Percentiles rank a stretch among this genome's conserved stretches.
Conservation (phyloP, 2,113 vertebrate genomes). For the Tragelaphus imberbis region DNA sequence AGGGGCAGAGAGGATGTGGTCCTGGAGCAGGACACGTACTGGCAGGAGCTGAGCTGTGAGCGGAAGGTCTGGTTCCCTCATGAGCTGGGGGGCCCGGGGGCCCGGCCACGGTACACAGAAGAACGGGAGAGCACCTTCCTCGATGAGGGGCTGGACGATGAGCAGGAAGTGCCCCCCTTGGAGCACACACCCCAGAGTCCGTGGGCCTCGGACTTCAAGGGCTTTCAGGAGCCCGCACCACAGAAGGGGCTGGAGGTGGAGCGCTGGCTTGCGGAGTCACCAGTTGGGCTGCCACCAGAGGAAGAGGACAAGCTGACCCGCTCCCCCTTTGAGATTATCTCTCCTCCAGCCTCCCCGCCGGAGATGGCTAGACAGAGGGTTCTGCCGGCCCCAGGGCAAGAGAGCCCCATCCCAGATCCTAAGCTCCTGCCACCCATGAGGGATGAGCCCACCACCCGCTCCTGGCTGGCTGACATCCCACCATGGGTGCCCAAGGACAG, state of each 20-base stretch:
- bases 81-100: constrained; percentile 78
- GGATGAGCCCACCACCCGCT: constrained; percentile 45
- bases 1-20: constrained; percentile 24
- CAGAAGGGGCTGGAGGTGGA: constrained; percentile 67
- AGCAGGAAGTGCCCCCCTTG: background rate
- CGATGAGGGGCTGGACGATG: constrained; percentile 84
- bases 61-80: constrained; percentile 85
- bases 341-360: constrained; percentile 64
- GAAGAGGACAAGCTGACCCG: constrained; percentile 68
- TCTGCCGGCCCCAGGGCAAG: constrained; percentile 7
- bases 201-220: constrained; percentile 67
- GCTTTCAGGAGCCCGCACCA: constrained; percentile 46
- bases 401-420: constrained; percentile 44
- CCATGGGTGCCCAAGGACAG: constrained; percentile 73
- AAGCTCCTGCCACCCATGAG: constrained; percentile 16
- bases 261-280: constrained; percentile 70
- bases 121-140: constrained; percentile 93
- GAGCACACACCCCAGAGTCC: constrained; percentile 45
- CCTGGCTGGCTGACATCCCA: constrained; percentile 75
- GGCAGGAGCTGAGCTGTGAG: constrained; percentile 80
- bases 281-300: constrained; percentile 65
- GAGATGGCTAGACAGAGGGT: constrained; percentile 47
- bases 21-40: constrained; percentile 76
- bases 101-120: constrained; percentile 82
- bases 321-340: constrained; percentile 74